Evolutionary conservation across 2,888 invertebrate species (phyloP), one percentile per base, ranked within the genome.

Genomic region (Reticulitermes lucifugus): DNA sequence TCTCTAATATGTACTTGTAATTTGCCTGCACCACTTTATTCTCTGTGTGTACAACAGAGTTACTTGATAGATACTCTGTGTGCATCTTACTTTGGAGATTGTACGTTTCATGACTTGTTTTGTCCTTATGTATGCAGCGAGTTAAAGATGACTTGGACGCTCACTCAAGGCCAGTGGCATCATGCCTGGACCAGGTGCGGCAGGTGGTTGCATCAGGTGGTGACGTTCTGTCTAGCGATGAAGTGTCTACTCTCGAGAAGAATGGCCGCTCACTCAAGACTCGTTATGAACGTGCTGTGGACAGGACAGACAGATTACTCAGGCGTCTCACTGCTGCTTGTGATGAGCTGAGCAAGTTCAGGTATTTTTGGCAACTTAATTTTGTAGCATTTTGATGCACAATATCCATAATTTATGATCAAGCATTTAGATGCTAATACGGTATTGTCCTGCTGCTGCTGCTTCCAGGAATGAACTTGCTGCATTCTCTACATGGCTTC

Each of bases 221-320:
- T 59, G 98, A 98, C 89, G 96, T 97, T n/a, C 92, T 98, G 10
- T 97, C 98, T 7, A 96, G 96, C 87, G 98, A 98, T 88, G 98
- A 98, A 93, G 95, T 98, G 60, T 94, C 96, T 59, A 95, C 95
- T 43, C 92, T 98, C 87, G 98, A 98, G 91, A 96, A 96, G 89
- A 96, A 96, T 88, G 97, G 97, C 22, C 94, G 97, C 70, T 96
- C 95, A 87, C 91, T 98, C 87, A 96, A 96, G 88, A 95, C 95
- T 59, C 94, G 97, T 70, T 97, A 95, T 88, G 97, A 97, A 90
- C 95, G 95, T 89, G 95, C 96, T n/a, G 92, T 93, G 0, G 96
- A 97, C 89, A 95, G 96, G 86, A 95, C 96, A 46, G 95, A 96
- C 88, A 95, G 95, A 89, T 93, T 98, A 89, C 91, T 97, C 87